Evolutionary conservation across 2,888 invertebrate genomes (phyloP).

Genomic region (Ametastegia equiseti): DNA sequence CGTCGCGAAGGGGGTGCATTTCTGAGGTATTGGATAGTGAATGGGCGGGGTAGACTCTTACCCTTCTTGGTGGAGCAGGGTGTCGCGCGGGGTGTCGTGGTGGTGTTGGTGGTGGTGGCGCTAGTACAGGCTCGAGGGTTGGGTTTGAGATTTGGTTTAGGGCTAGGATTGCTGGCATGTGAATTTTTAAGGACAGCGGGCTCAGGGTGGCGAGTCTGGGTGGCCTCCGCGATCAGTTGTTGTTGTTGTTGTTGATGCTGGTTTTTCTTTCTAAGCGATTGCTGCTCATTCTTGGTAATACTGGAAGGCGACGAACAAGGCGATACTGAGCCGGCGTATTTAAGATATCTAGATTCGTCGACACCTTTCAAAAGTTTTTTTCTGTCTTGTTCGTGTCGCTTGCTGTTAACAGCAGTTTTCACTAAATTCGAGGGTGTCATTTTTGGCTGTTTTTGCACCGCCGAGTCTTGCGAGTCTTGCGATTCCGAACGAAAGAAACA

Average conservation of each 20-base stretch:
- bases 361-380: slow-evolving; percentile 76
- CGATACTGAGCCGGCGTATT: slow-evolving; percentile 64
- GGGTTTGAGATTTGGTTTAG: slow-evolving; percentile 64
- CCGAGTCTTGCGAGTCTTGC: slow-evolving; percentile 44
- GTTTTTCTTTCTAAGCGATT: slow-evolving; percentile 77
- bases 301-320: slow-evolving; percentile 53
- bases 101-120: slow-evolving; percentile 75
- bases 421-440: slow-evolving; percentile 81
- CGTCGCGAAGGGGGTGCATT: slow-evolving; percentile 61
- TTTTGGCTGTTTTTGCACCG: slow-evolving; percentile 56
- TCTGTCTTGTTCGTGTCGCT: slow-evolving; percentile 79
- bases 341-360: slow-evolving; percentile 58
- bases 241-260: too few relatives aligned
- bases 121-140: slow-evolving; percentile 75
- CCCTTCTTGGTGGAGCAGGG: slow-evolving; percentile 76
- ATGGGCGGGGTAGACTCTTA: slow-evolving; percentile 75
- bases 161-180: slow-evolving; percentile 52
- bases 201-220: slow-evolving; percentile 76
- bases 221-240: slow-evolving; percentile 75
- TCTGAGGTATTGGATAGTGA: slow-evolving; percentile 59
- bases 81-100: slow-evolving; percentile 76
- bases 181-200: slow-evolving; percentile 58
- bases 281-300: slow-evolving; percentile 56
- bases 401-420: slow-evolving; percentile 82
- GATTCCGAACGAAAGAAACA: slow-evolving; percentile 54